Base-by-base conservation (phyloP, 2,888 invertebrate genomes). In the Silvanus unidentatus region DNA sequence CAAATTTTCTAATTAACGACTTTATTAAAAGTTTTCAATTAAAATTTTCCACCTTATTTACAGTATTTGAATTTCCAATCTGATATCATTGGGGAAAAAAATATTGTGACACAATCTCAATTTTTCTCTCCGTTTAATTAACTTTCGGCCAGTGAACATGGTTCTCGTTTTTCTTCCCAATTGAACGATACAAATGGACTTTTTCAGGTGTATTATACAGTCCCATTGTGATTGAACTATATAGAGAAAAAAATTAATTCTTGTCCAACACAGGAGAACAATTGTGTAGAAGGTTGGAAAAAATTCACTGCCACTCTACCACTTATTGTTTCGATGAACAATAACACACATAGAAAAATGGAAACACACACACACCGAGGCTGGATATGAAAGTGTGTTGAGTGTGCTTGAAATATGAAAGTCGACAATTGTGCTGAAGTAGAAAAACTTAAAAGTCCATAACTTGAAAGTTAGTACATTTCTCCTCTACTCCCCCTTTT, bases 331-430 rank as follows among this genome's bases (percentile, higher is more conserved):
- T 32, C 12, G 11, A 32, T 22, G 32, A 12, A 32, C 32, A 32
- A 32, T 32, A 12, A n/a, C 32, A 9, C 32, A 32, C 32, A n/a
- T 32, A n/a, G 32, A 32, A 32, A 32, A 11, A 32, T 32, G 12
- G 12, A 32, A 32, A 12, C 12, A 32, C n/a, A 12, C 22, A 22
- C 22, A 22, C 22, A 22, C n/a, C n/a, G n/a, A n/a, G n/a, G n/a
- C n/a, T n/a, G n/a, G n/a, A n/a, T n/a, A n/a, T 22, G 8, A 22
- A 22, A 22, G 22, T 22, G 22, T 22, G 22, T 22, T 22, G 22
- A 22, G 22, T 32, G 32, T 12, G n/a, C 32, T 32, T 32, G 32
- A 32, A 32, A 32, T 32, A 32, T 32, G 32, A 32, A 32, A 32
- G 32, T 5, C 32, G 32, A 32, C 32, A 12, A 32, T 32, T 32